Percentiles rank a stretch among this genome's conserved stretches.
phyloP scores from a whole-genome alignment of 23 tunicate species.

The Halocynthia roretzi region DNA sequence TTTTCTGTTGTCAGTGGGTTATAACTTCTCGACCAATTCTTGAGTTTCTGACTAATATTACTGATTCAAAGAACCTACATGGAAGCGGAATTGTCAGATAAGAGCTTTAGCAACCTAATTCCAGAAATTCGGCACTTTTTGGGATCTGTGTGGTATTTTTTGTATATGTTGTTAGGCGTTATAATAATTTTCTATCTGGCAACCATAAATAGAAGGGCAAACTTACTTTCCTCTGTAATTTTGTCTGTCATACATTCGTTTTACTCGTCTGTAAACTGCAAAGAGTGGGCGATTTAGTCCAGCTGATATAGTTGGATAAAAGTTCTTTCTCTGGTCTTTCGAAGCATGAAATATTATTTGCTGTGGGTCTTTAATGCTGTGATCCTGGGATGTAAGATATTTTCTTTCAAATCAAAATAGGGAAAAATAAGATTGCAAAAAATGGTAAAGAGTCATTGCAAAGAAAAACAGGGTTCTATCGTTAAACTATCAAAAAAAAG shows the following conservation, averaged over 20 bases:
- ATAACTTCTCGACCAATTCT: too few species aligned
- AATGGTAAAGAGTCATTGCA: not conserved
- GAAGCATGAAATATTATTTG: conserved; percentile 48
- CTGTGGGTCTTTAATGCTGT: conserved; percentile 44
- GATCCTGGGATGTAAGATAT: conserved; percentile 31
- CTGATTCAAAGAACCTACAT: too few species aligned
- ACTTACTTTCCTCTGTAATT: conserved; percentile 93
- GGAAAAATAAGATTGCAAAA: not conserved
- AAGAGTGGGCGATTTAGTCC: conserved; percentile 85
- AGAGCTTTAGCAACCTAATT: too few species aligned
- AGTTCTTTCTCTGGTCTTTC: conserved; percentile 46
- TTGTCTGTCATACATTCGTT: conserved; percentile 64
- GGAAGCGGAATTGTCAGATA: too few species aligned
- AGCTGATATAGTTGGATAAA: conserved; percentile 62
- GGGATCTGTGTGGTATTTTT: too few species aligned
- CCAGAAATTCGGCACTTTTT: too few species aligned
- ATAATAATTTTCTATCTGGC: too few species aligned
- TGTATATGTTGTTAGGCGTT: too few species aligned
- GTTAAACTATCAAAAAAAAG: not conserved
- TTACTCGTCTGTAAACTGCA: conserved; percentile 83
- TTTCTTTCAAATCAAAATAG: not conserved
- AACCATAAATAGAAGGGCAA: too few species aligned
- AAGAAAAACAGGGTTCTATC: not conserved
- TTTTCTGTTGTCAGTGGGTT: too few species aligned
- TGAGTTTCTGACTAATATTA: too few species aligned